Evolutionary conservation across 2,797 vertebrate genomes (phyloP), one percentile per base, ranked within the genome.

Genomic region (Odontamblyopus rebecca): DNA sequence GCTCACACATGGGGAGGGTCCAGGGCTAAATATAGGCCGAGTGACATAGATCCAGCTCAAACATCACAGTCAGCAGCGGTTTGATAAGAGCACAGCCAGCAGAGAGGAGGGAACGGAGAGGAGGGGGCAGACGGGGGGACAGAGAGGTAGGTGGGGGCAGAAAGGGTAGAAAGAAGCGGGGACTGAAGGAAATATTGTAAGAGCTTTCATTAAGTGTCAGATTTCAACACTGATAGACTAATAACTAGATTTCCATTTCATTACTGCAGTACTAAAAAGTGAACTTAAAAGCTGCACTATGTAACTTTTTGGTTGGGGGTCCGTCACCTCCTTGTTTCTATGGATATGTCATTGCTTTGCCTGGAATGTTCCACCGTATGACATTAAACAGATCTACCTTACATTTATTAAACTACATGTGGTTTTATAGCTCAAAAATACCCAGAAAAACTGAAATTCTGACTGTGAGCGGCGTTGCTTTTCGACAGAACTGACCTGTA

Each of bases 11-110:
- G 68, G 90, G 89, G 78, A 72, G 77, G 75, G 67, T 80, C 67
- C 84, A 1, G 69, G 13, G 84, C 89, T 94, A 95, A 90, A 93
- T 93, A 94, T 94, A 95, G 91, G 73, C 69, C 69, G 84, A 90
- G 88, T 93, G 89, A 93, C 89, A 91, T 77, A 91, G 84, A 92
- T 88, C 82, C 80, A 75, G 86, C 88, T 88, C 88, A 85, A 80
- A 85, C 85, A 85, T 89, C 81, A 77, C 76, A 82, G 77, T 80
- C 82, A 75, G 80, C 82, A 78, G 77, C 29, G 81, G 73, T 78
- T 84, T 85, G 77, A 74, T 79, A 84, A 79, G 41, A 50, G 63
- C 32, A 23, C 77, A 70, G 29, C 23, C 38, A 62, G 54, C 57
- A 60, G 68, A 67, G 73, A 67, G 60, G 30, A 61, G 68, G 76